phyloP scores from a whole-genome alignment of 2,888 invertebrate species.

The Pachydiplax longipennis region DNA sequence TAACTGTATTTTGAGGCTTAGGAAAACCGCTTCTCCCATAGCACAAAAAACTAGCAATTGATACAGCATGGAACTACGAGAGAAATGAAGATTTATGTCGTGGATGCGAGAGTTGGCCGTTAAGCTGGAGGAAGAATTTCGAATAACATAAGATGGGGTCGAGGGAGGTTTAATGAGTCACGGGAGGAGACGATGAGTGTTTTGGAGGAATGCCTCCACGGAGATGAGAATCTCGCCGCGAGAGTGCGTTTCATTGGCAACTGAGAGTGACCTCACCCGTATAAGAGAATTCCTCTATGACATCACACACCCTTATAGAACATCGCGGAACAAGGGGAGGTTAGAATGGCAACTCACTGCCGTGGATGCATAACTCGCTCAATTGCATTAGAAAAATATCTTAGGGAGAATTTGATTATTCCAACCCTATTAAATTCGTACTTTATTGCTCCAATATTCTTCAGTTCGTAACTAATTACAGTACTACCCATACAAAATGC shows the following conservation, averaged over 20 bases:
- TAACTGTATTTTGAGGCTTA: too few species aligned
- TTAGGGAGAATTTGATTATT: too few species aligned
- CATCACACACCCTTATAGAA: constrained; percentile 20
- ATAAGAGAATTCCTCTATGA: constrained; percentile 12
- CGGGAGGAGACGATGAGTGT: not conserved
- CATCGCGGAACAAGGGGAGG: not conserved
- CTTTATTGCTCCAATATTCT: too few species aligned
- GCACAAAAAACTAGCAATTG: not conserved
- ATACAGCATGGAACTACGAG: not conserved
- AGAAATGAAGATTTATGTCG: not conserved
- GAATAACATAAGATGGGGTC: not conserved
- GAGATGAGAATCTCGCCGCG: not conserved
- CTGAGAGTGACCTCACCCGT: constrained; percentile 9
- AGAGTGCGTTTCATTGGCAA: not conserved
- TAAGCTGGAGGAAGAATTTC: not conserved
- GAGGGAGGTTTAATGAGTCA: not conserved
- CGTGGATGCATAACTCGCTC: not conserved
- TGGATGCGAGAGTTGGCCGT: not conserved
- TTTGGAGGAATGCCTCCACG: not conserved
- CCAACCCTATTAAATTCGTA: too few species aligned
- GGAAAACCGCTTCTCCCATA: too few species aligned
- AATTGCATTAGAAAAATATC: not conserved
- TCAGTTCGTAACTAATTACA: too few species aligned
- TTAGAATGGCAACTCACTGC: not conserved
- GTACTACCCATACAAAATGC: too few species aligned